phyloP scores from a whole-genome alignment of 2,113 vertebrate genomes.

The Thalassoma bifasciatum region DNA sequence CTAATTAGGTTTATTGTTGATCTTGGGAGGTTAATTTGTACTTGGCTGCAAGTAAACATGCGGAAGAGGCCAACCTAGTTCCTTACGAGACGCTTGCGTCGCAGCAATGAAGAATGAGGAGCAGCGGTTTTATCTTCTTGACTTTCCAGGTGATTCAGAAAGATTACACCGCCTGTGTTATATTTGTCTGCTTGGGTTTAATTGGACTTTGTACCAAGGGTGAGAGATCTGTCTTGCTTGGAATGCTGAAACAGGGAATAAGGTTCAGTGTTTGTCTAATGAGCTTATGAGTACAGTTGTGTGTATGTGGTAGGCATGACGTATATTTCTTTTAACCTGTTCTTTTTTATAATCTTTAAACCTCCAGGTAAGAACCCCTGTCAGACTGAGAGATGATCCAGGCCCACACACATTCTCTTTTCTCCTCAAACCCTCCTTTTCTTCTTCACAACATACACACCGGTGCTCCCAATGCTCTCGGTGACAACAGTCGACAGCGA shows the following conservation, averaged over 20 bases:
- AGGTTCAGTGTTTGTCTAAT: conserved; percentile 68
- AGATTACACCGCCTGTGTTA: conserved; percentile 50
- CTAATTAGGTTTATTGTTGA: conserved; percentile 80
- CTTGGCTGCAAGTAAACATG: conserved; percentile 71
- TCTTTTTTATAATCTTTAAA: conserved; percentile 57
- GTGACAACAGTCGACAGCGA: conserved; percentile 74
- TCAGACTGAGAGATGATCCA: conserved; percentile 72
- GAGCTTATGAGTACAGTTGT: conserved; percentile 62
- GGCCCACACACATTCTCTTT: conserved; percentile 57
- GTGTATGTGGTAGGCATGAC: conserved; percentile 40
- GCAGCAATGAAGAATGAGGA: conserved; percentile 31
- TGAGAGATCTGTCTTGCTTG: conserved; percentile 58
- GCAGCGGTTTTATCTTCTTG: conserved; percentile 44
- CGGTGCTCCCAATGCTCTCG: conserved; percentile 50
- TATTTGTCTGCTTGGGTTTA: conserved; percentile 64
- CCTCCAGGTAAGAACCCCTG: conserved; percentile 69
- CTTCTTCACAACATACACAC: conserved; percentile 27
- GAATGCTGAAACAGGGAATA: conserved; percentile 31
- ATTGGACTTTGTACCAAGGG: conserved; percentile 50
- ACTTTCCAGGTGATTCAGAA: conserved; percentile 74
- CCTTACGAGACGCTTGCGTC: conserved; percentile 26
- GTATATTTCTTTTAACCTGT: conserved; percentile 38
- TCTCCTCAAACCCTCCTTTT: conserved; percentile 13
- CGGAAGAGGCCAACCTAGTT: conserved; percentile 68
- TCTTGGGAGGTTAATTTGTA: conserved; percentile 81